Evolutionary conservation across 1,140 invertebrate species (phyloP), one percentile per base, ranked within the genome.

Genomic region (Ceratosolen fusciceps): DNA sequence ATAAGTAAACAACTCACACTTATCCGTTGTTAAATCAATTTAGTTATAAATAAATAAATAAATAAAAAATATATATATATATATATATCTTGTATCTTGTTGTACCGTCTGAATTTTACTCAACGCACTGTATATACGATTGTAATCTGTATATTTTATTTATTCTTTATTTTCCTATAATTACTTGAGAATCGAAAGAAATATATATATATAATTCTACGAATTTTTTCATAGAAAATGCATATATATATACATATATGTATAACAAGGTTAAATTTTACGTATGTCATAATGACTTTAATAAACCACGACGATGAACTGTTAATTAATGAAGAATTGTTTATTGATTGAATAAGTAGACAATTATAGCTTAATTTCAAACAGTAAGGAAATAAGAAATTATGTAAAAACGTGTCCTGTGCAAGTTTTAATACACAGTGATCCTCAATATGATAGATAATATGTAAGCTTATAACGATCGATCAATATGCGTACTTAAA

Each of bases 281-380:
- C 21, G 77, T 79, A 79, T 60, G 77, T 79, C 71, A 79, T 67
- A 79, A 62, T 79, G 71, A 79, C 77, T 79, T 74, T 3, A n/a
- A 58, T 62, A 2, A 62, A 62, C 31, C 19, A 31, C 3, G 31
- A 62, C 58, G 14, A 19, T 34, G 16, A 47, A 9, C 16, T 47
- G 43, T 47, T 47, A 3, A 52, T 52, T 52, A 60, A 29, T 12
- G 8, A 34, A 19, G 8, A 34, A n/a, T n/a, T n/a, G n/a, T n/a
- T n/a, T n/a, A n/a, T n/a, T n/a, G n/a, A n/a, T n/a, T n/a, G 24
- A 29, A 58, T 26, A 58, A 10, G 12, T n/a, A 29, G 14, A 58
- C 56, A 29, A 29, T 29, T 58, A 58, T 29, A 12, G 26, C 1
- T 29, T 26, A 5, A 26, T 58, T 21, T 58, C 2, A 29, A 58